Evolutionary conservation across 30 jellyfish, hydroid and myxozoan genomes (phyloP).

Genomic region (Pseudorhiza aurosa): DNA sequence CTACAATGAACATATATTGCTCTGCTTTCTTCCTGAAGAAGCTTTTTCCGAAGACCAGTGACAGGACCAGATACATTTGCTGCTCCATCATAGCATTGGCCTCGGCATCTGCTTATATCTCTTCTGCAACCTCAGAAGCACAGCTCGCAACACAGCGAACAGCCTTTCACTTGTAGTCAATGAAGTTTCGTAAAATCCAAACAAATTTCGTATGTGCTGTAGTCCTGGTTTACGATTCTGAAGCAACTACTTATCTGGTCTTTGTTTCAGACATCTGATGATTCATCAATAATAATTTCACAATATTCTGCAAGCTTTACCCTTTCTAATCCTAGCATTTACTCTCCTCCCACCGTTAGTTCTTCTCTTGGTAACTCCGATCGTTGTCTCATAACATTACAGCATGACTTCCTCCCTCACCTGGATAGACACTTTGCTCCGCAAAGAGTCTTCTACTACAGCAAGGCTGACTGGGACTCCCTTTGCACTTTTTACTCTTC

Average conservation of each 20-base stretch:
- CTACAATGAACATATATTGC: constrained; percentile 47
- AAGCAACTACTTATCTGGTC: constrained; percentile 57
- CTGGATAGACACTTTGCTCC: too few relatives aligned
- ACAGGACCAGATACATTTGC: constrained; percentile 52
- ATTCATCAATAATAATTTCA: constrained; percentile 49
- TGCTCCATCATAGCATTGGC: constrained; percentile 58
- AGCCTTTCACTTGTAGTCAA: constrained; percentile 30
- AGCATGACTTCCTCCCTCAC: too few relatives aligned
- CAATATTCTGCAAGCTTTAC: constrained; percentile 53
- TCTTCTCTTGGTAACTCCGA: too few relatives aligned
- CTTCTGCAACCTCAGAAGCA: constrained; percentile 53
- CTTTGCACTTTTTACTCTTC: too few relatives aligned
- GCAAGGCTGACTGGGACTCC: too few relatives aligned
- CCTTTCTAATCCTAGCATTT: not conserved
- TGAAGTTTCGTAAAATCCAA: constrained; percentile 39
- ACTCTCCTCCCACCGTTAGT: too few relatives aligned
- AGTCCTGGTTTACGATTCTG: constrained; percentile 32
- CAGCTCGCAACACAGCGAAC: constrained; percentile 15
- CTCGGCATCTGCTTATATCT: constrained; percentile 28
- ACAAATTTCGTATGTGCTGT: constrained; percentile 28
- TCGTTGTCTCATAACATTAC: too few relatives aligned
- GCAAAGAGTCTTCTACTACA: too few relatives aligned
- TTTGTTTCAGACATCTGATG: constrained; percentile 48
- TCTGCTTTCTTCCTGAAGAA: constrained; percentile 28
- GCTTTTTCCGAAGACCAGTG: constrained; percentile 48